These are phyloP conservation scores for Panulirus ornatus DNA, from an alignment of 1,140 invertebrate species.

Conservation along the genomic window DNA sequence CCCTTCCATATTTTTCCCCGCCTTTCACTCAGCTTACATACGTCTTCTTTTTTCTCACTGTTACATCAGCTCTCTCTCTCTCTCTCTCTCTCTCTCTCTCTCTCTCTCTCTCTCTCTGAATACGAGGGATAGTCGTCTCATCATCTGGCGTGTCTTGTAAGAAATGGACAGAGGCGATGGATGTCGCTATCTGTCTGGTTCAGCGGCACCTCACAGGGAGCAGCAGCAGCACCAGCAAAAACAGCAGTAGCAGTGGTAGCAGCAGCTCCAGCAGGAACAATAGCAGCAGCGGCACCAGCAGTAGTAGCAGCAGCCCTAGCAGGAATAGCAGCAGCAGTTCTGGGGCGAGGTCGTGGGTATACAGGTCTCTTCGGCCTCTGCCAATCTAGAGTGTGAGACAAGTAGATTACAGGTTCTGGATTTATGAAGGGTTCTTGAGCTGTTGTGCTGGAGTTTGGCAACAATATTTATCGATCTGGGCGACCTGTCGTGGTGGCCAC, in stretches of 20 bases:
- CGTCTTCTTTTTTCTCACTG: neutral
- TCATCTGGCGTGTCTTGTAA: neutral
- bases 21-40: neutral
- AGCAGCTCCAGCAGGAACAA: too few relatives aligned
- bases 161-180: too few relatives aligned
- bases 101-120: constrained; percentile 2
- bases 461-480: constrained; percentile 38
- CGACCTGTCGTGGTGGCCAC: too few relatives aligned
- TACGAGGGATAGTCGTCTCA: too few relatives aligned
- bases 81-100: constrained; percentile 1
- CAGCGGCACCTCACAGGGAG: too few relatives aligned
- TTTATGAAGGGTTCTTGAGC: constrained; percentile 57
- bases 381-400: constrained; percentile 54
- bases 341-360: neutral
- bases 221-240: too few relatives aligned
- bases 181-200: too few relatives aligned
- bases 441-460: neutral
- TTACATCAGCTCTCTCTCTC: neutral
- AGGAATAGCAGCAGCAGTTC: neutral
- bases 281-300: neutral
- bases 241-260: too few relatives aligned
- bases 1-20: neutral
- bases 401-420: constrained; percentile 65
- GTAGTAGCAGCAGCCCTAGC: neutral
- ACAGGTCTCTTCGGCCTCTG: constrained; percentile 21